phyloP scores from a whole-genome alignment of 2,113 vertebrate species.

The Nansenia antarctica region DNA sequence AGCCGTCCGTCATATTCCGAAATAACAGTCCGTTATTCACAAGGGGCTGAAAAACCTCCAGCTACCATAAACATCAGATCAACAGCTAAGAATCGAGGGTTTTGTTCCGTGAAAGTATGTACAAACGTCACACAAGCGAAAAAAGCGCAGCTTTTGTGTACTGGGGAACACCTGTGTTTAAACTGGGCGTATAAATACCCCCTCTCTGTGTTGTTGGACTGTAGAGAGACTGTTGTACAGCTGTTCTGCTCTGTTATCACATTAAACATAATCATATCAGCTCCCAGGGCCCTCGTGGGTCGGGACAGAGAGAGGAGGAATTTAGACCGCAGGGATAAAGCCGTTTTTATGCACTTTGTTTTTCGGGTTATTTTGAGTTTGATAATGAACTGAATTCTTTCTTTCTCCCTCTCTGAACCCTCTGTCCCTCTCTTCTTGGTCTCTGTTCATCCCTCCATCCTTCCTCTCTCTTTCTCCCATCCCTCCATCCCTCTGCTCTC shows the following conservation, averaged over 20 bases:
- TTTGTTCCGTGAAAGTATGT: constrained; percentile 15
- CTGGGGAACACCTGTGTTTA: constrained; percentile 7
- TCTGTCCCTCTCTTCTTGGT: constrained; percentile 72
- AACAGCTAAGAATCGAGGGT: constrained; percentile 30
- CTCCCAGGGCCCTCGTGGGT: constrained; percentile 21
- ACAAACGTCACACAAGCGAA: constrained; percentile 10
- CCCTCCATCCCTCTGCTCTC: background rate
- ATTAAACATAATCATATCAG: constrained; percentile 40
- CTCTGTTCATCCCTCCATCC: background rate
- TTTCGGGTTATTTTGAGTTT: constrained; percentile 47
- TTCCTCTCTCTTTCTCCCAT: background rate
- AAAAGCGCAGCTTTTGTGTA: constrained; percentile 8
- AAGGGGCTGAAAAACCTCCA: constrained; percentile 34
- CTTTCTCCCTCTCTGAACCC: constrained; percentile 85
- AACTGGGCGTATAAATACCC: background rate
- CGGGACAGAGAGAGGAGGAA: constrained; percentile 28
- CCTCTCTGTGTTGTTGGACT: background rate
- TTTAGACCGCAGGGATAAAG: too few relatives aligned
- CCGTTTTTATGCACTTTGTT: background rate
- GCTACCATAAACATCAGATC: constrained; percentile 24
- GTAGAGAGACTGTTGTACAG: constrained; percentile 24
- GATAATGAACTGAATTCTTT: constrained; percentile 76
- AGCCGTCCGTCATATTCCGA: too few relatives aligned
- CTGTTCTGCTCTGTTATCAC: constrained; percentile 40
- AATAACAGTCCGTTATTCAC: too few relatives aligned